Conservation (phyloP, 2,888 invertebrate species). For the Tinea trinotella region DNA sequence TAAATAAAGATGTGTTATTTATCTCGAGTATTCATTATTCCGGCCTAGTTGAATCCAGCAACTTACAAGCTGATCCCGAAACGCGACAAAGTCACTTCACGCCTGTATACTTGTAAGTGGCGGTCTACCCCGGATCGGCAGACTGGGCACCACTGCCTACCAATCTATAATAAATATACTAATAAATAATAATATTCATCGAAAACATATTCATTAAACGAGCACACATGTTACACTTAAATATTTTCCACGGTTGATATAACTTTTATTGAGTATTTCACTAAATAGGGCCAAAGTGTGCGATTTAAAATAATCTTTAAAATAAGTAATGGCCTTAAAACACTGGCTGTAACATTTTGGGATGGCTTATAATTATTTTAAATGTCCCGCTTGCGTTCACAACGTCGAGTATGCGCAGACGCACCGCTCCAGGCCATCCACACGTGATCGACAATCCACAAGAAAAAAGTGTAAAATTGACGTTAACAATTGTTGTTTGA, state of each 20-base stretch:
- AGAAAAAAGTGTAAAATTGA: conserved; percentile 32
- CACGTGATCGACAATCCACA: conserved; percentile 59
- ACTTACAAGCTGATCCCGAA: no score
- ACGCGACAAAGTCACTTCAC: no score
- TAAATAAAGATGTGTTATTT: no score
- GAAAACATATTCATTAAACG: neutral
- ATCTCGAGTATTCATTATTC: no score
- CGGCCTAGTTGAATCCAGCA: no score
- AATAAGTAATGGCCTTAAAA: conserved; percentile 71
- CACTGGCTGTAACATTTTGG: conserved; percentile 66
- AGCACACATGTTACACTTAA: neutral
- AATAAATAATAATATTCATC: neutral
- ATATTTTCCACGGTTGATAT: conserved; percentile 6
- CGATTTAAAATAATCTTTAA: conserved; percentile 61
- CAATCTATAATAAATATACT: neutral
- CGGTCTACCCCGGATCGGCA: no score
- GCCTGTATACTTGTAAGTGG: no score
- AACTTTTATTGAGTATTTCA: conserved; percentile 30
- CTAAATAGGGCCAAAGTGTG: conserved; percentile 54
- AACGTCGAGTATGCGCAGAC: conserved; percentile 29
- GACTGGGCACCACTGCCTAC: no score
- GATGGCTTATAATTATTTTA: conserved; percentile 74
- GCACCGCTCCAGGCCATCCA: conserved; percentile 48
- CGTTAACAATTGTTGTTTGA: conserved; percentile 13
- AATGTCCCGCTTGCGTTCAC: conserved; percentile 56